Evolutionary conservation across 1,140 invertebrate species (phyloP).

Genomic region (Polyergus mexicanus): DNA sequence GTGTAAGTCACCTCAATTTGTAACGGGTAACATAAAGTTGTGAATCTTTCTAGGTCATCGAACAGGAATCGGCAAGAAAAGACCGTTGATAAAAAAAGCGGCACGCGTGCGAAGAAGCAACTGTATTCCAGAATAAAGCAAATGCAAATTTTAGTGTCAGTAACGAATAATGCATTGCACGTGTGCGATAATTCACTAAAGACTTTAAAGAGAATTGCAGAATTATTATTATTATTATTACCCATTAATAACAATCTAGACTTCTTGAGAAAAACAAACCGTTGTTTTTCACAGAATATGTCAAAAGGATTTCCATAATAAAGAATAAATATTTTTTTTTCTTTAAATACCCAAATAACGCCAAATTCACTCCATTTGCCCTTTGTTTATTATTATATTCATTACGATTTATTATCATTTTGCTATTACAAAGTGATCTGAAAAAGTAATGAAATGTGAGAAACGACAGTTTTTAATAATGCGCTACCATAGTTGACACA

Average conservation of each 20-base stretch:
- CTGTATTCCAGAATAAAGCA: background rate
- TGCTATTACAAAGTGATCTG: background rate
- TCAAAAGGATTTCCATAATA: background rate
- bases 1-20: constrained; percentile 9
- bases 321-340: background rate
- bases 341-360: background rate
- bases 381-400: no score
- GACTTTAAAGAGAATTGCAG: background rate
- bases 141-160: background rate
- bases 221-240: background rate
- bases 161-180: background rate
- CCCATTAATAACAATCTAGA: background rate
- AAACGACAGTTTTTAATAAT: background rate
- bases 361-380: no score
- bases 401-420: background rate
- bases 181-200: background rate
- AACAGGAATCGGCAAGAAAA: background rate
- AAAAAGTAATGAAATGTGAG: background rate
- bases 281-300: background rate
- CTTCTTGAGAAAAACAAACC: background rate
- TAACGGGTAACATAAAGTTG: background rate
- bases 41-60: constrained; percentile 19
- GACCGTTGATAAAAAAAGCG: background rate
- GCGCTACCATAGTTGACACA: background rate
- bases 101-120: background rate